Base-by-base conservation (phyloP, 2,797 vertebrate species). In the Gephyroberyx darwinii region DNA sequence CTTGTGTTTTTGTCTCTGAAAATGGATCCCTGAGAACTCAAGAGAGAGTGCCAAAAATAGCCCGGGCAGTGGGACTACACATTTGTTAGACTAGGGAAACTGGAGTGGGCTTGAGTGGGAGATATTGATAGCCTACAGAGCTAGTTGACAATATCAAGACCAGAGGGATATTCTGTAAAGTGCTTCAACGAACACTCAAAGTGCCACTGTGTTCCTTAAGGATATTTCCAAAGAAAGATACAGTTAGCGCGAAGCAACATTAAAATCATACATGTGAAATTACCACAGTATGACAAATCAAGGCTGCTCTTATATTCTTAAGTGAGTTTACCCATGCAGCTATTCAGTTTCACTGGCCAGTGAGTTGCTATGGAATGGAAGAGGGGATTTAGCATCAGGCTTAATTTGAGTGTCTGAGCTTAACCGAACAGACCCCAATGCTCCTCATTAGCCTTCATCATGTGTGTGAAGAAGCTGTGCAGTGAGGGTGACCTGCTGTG, bases 31-130 rank as follows among this genome's bases (percentile, higher is more conserved):
- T 0, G 26, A 75, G 70, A 71, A 84, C 77, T 80, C 77, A 66
- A 0, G 17, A 84, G 74, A 87, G 68, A 74, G 4, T 1, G 84
- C 84, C 78, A 84, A 85, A 91, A 89, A 91, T 83, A 91, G 81
- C 65, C 61, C 51, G 43, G 64, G 60, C 41, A 67, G 65, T 19
- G 60, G 74, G 39, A 57, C 47, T 71, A 76, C 69, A 78, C 55
- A 81, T 37, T 26, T 26, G 26, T 26, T 55, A 66, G 74, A 37
- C 64, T 37, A 31, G 10, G 43, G 56, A 78, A 77, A 74, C 30
- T 70, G 31, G 55, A 87, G 54, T 53, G n/a, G 41, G 65, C 26
- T 19, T 61, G 65, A 68, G 45, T 12, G 63, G 45, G 35, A 58
- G 30, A 76, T 1, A 17, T 59, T 55, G 69, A 61, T n/a, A 73